Evolutionary conservation across 2,797 vertebrate genomes (phyloP).

Genomic region (Telmatherina bonti): DNA sequence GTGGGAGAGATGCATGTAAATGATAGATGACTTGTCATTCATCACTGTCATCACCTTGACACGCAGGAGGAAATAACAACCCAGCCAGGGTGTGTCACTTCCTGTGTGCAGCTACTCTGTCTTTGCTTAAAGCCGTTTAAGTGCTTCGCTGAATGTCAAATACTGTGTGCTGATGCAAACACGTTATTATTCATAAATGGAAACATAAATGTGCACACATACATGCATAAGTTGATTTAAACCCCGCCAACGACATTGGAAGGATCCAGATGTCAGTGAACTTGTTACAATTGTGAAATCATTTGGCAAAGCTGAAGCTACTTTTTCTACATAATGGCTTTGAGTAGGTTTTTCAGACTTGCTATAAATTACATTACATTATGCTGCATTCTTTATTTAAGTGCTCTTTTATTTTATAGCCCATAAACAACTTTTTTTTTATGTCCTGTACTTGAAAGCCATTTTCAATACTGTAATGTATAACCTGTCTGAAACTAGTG

Average conservation of each 20-base stretch:
- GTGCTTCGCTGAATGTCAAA: conserved; percentile 48
- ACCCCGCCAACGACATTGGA: background rate
- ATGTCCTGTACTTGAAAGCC: background rate
- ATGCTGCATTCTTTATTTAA: background rate
- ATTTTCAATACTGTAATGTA: no score
- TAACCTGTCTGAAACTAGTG: no score
- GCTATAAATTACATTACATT: background rate
- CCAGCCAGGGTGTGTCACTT: conserved; percentile 56
- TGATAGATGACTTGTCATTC: conserved; percentile 71
- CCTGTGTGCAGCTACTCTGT: conserved; percentile 61
- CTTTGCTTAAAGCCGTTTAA: conserved; percentile 38
- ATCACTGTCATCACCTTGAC: conserved; percentile 71
- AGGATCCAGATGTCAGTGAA: background rate
- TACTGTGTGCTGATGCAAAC: conserved; percentile 1
- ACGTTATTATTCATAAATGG: conserved; percentile 21
- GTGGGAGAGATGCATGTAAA: conserved; percentile 65
- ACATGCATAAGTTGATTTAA: background rate
- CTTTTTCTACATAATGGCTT: background rate
- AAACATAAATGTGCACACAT: background rate
- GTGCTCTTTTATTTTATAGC: background rate
- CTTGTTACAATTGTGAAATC: background rate
- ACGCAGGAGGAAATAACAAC: conserved; percentile 63
- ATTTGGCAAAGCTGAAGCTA: background rate
- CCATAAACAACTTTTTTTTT: background rate
- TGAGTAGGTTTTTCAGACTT: conserved; percentile 9